phyloP scores from a whole-genome alignment of 2,888 invertebrate genomes.

The Erebia palarica region DNA sequence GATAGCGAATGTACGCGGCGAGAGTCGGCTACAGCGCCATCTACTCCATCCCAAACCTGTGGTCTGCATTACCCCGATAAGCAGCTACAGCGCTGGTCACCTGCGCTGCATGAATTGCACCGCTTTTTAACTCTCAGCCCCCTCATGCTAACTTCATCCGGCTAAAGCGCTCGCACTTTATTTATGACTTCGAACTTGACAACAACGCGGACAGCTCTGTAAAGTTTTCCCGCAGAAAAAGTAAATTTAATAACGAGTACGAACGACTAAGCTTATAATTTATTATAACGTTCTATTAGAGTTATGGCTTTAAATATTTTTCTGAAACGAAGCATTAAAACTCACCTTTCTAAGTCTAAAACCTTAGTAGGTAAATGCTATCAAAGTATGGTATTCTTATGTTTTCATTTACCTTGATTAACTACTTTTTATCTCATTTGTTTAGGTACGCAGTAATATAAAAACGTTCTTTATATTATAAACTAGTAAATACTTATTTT shows the following conservation, averaged over 20 bases:
- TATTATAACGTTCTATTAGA: conserved; percentile 30
- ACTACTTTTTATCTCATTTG: too few relatives aligned
- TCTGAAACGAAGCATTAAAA: conserved; percentile 7
- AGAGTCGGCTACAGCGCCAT: conserved; percentile 22
- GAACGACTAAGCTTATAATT: conserved; percentile 34
- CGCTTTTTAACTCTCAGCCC: conserved; percentile 80
- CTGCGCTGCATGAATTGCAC: conserved; percentile 80
- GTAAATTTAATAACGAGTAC: conserved; percentile 37
- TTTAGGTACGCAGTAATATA: too few relatives aligned
- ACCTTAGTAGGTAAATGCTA: conserved; percentile 3
- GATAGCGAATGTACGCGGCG: conserved; percentile 61
- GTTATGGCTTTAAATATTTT: conserved; percentile 13
- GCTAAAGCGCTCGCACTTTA: conserved; percentile 71
- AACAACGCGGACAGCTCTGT: conserved; percentile 37
- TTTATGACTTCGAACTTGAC: conserved; percentile 75
- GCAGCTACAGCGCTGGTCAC: conserved; percentile 66
- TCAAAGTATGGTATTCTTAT: not conserved
- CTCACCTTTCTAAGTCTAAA: conserved; percentile 24
- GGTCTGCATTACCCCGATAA: conserved; percentile 74
- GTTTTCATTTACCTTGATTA: too few relatives aligned
- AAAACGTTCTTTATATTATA: too few relatives aligned
- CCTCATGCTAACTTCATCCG: conserved; percentile 76
- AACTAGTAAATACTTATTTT: too few relatives aligned
- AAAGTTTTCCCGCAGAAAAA: conserved; percentile 37
- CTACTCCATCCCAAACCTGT: conserved; percentile 28